These are phyloP conservation scores for Linnaemya tessellans DNA, from an alignment of 2,888 invertebrate species.

Conservation along the genomic window DNA sequence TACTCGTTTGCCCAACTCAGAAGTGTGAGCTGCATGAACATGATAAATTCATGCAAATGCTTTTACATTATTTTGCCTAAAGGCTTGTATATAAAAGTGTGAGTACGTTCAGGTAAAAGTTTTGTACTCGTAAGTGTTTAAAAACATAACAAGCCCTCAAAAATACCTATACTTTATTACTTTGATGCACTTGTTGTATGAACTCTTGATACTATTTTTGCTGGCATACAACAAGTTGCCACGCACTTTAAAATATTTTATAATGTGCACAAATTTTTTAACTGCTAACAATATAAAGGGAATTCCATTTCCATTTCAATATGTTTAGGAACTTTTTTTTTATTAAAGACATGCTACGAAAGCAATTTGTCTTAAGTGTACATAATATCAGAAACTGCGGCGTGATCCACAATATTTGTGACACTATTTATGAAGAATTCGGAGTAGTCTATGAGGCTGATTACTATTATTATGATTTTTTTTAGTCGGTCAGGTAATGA, in stretches of 20 bases:
- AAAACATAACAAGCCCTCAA: slow-evolving; percentile 31
- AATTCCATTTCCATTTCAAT: neutral
- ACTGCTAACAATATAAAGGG: neutral
- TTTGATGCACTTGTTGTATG: slow-evolving; percentile 19
- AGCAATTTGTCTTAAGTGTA: too few species aligned
- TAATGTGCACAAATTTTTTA: slow-evolving; percentile 7
- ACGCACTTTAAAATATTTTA: slow-evolving; percentile 34
- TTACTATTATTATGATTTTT: too few species aligned
- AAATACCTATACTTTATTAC: slow-evolving; percentile 5
- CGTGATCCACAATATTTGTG: too few species aligned
- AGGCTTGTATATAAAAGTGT: slow-evolving; percentile 25
- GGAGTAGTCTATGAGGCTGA: too few species aligned
- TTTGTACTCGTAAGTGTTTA: neutral
- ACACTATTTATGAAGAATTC: too few species aligned
- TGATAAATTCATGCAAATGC: slow-evolving; percentile 55
- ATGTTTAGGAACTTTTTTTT: too few species aligned
- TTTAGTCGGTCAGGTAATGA: too few species aligned
- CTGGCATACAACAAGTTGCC: slow-evolving; percentile 29
- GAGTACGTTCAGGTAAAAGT: slow-evolving; percentile 8
- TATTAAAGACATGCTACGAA: too few species aligned
- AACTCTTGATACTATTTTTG: neutral
- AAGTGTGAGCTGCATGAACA: slow-evolving; percentile 16
- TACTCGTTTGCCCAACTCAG: neutral
- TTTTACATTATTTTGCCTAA: slow-evolving; percentile 14
- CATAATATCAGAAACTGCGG: too few species aligned